Evolutionary conservation across 2,113 vertebrate species (phyloP).

Genomic region (Dissostichus mawsoni): DNA sequence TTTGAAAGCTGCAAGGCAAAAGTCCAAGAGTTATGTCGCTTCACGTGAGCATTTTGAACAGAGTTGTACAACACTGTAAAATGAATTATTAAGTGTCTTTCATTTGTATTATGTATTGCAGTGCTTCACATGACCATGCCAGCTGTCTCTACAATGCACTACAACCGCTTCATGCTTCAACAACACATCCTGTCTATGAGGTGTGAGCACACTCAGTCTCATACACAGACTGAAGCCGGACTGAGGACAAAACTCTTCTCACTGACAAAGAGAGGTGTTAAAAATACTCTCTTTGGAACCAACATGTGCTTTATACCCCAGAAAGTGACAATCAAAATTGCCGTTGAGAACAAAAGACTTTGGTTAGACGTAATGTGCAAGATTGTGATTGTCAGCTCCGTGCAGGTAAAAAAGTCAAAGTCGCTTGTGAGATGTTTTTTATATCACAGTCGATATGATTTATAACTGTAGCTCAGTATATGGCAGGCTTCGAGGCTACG

Average conservation of each 20-base stretch:
- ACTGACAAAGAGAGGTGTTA: constrained; percentile 48
- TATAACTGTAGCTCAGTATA: constrained; percentile 55
- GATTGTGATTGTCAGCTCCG: constrained; percentile 60
- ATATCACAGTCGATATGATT: constrained; percentile 57
- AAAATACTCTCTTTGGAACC: constrained; percentile 68
- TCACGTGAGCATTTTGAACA: constrained; percentile 66
- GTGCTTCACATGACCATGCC: constrained; percentile 74
- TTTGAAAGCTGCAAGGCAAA: constrained; percentile 44
- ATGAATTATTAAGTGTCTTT: constrained; percentile 73
- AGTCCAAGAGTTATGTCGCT: constrained; percentile 37
- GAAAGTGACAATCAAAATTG: constrained; percentile 81
- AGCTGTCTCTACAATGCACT: constrained; percentile 75
- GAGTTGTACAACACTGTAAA: constrained; percentile 83
- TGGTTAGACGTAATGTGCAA: constrained; percentile 63
- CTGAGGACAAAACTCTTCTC: constrained; percentile 27
- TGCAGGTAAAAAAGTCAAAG: constrained; percentile 32
- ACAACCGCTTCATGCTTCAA: constrained; percentile 60
- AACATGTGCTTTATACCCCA: constrained; percentile 78
- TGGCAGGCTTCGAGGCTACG: constrained; percentile 51
- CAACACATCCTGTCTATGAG: constrained; percentile 51
- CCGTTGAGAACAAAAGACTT: constrained; percentile 59
- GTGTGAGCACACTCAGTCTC: constrained; percentile 34
- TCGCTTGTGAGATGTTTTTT: constrained; percentile 66
- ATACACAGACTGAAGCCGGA: constrained; percentile 35
- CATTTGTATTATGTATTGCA: constrained; percentile 74